These are phyloP conservation scores for Mohoua ochrocephala DNA, from an alignment of 2,113 vertebrate species.

Conservation along the genomic window DNA sequence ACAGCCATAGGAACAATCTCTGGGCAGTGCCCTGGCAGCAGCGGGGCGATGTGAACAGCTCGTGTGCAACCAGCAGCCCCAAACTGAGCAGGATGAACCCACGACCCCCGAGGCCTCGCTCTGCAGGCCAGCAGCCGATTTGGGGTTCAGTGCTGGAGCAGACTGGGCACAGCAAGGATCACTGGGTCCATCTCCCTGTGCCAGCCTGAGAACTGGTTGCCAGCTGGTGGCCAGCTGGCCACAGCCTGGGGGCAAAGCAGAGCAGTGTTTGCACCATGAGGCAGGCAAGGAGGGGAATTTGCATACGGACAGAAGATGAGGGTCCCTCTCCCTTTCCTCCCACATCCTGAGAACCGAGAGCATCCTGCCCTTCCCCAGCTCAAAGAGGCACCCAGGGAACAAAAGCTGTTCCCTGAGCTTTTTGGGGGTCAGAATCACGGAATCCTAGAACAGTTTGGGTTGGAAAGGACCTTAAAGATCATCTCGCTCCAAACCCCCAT, in stretches of 20 bases:
- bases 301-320: accelerated
- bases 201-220: not conserved
- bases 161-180: not conserved
- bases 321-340: not conserved
- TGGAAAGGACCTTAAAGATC: not conserved
- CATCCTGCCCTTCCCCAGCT: not conserved
- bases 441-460: not conserved
- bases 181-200: not conserved
- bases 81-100: not conserved
- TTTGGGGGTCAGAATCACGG: not conserved
- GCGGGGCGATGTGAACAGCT: accelerated
- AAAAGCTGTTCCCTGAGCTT: not conserved
- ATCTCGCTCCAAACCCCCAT: not conserved
- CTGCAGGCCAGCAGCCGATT: accelerated
- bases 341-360: not conserved
- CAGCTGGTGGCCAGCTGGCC: not conserved
- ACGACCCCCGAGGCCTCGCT: accelerated
- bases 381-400: accelerated
- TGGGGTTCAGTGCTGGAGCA: accelerated
- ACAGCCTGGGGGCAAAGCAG: not conserved
- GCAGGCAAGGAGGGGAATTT: not conserved
- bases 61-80: not conserved
- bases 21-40: not conserved
- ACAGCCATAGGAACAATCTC: not conserved
- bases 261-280: not conserved